Evolutionary conservation across 2,113 vertebrate species (phyloP).

Genomic region (Calidris pygmaea): DNA sequence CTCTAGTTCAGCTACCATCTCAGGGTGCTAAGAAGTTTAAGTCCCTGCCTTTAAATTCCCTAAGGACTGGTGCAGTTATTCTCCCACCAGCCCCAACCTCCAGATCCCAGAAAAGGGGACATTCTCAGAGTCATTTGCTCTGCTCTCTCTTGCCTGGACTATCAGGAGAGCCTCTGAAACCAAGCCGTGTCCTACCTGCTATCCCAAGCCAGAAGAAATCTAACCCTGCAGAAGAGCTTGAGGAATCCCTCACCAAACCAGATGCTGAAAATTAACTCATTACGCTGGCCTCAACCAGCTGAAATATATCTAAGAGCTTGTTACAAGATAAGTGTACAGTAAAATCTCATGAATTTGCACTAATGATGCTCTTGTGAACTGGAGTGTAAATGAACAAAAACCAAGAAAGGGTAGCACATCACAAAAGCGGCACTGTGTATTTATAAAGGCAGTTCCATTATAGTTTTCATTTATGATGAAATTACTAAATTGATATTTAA

Average conservation of each 20-base stretch:
- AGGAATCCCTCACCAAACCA: neutral
- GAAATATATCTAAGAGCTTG: neutral
- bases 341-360: constrained; percentile 5
- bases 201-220: constrained; percentile 79
- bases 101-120: constrained; percentile 29
- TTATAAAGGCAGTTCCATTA: neutral
- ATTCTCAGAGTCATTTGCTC: constrained; percentile 63
- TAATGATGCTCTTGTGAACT: neutral
- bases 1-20: constrained; percentile 64
- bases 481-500: neutral
- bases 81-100: constrained; percentile 51
- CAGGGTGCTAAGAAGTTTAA: constrained; percentile 74
- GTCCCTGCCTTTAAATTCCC: constrained; percentile 65
- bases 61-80: constrained; percentile 41
- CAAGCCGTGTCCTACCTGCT: constrained; percentile 80
- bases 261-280: constrained; percentile 34
- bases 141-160: constrained; percentile 70
- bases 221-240: constrained; percentile 6
- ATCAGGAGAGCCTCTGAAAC: constrained; percentile 73
- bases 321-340: neutral
- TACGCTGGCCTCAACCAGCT: neutral
- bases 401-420: neutral
- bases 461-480: neutral
- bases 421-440: neutral
- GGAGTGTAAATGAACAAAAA: neutral